Conservation (phyloP, 2,113 vertebrate species). For the Lontra canadensis region DNA sequence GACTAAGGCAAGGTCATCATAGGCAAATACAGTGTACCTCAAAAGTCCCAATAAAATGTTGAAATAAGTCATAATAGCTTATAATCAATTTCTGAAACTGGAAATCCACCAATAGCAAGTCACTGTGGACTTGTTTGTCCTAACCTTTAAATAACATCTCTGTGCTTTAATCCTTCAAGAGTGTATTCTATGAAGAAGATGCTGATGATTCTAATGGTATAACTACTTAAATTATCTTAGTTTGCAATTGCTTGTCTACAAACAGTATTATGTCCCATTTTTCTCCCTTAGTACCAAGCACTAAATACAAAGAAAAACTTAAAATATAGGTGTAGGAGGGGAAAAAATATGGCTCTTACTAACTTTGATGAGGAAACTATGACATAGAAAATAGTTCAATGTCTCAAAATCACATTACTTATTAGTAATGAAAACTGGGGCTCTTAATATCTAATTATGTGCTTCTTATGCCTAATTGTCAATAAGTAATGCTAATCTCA, state of each 20-base stretch:
- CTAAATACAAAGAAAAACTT: background rate
- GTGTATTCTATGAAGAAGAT: background rate
- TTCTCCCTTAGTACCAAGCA: background rate
- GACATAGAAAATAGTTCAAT: background rate
- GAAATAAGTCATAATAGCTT: background rate
- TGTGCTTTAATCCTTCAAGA: background rate
- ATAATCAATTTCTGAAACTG: background rate
- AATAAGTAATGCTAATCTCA: background rate
- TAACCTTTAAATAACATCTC: background rate
- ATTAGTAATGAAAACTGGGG: background rate
- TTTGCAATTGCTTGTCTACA: background rate
- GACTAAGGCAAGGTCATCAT: background rate
- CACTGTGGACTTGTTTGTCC: background rate
- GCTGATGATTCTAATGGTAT: background rate
- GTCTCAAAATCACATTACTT: background rate
- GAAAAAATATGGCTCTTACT: background rate
- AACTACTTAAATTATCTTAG: background rate
- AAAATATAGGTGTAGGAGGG: background rate
- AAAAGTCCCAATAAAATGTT: background rate
- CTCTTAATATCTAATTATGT: background rate
- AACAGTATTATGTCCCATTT: background rate
- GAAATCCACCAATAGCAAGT: background rate
- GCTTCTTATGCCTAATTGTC: background rate
- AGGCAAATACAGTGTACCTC: background rate
- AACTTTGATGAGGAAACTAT: background rate